Evolutionary conservation across 1,140 invertebrate genomes (phyloP), one percentile per base, ranked within the genome.

Genomic region (Trichonephila clavipes): DNA sequence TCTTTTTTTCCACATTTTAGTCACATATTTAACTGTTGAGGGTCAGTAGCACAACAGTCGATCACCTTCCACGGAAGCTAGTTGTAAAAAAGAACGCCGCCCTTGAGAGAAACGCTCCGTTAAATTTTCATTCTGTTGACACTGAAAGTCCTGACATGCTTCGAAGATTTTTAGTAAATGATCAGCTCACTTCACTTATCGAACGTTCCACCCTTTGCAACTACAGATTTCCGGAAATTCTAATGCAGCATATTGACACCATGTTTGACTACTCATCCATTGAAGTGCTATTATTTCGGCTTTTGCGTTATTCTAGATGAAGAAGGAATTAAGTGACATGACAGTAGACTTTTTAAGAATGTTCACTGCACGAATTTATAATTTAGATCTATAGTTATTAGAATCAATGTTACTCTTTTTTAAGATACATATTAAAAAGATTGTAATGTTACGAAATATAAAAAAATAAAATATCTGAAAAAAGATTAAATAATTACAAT

Each of bases 41-140:
- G 10, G 66, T 28, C 21, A 24, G n/a, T 6, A 69, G 16, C 28
- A 28, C 24, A 77, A 6, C 14, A 77, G 72, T 77, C 72, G 72
- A 77, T 77, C 72, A 77, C 72, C 72, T 77, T 77, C 72, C 72
- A 10, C 28, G 72, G 72, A 77, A 77, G 72, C 18, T 18, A 18
- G 72, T 77, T 77, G 5, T 14, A 77, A 34, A 77, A 34, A 69
- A 24, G 72, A 14, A 64, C 28, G n/a, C 72, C 72, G 72, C 72
- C 72, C 72, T 77, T 77, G 72, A 40, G 28, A 18, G 72, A 40
- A 40, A 77, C 72, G 72, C 72, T 77, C 72, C 72, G 72, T 34
- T 77, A 77, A 77, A 77, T 77, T 77, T 19, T 16, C 18, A 77
- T 77, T 40, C 72, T 69, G 21, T 51, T 69, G 66, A 69, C 66